A percentile compares a stretch with the other conserved stretches of the same genome.
These are phyloP conservation scores for Cotesia congregata DNA, from an alignment of 2,888 invertebrate species.

Conservation along the genomic window DNA sequence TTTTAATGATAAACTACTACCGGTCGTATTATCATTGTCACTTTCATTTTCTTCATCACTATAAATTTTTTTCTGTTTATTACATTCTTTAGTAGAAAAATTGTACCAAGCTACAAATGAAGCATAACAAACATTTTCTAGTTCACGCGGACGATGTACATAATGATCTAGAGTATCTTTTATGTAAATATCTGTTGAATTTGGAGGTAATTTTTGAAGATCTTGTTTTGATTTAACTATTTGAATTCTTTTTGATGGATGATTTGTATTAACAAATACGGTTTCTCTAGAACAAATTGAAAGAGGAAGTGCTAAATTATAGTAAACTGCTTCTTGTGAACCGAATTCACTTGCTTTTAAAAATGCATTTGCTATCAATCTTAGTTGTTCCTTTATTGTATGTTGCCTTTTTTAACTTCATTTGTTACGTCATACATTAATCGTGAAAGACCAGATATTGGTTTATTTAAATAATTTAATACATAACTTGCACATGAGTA, in stretches of 20 bases:
- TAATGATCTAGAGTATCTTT: conserved; percentile 27
- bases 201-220: conserved; percentile 22
- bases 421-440: conserved; percentile 41
- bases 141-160: not conserved
- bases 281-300: conserved; percentile 40
- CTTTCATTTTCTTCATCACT: no score
- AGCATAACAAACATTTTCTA: conserved; percentile 3
- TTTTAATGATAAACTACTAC: no score
- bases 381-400: conserved; percentile 46
- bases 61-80: no score
- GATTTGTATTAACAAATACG: conserved; percentile 47
- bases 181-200: conserved; percentile 36
- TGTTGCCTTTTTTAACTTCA: conserved; percentile 45
- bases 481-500: not conserved
- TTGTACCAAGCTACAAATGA: conserved; percentile 2
- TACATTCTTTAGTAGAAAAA: not conserved
- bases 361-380: conserved; percentile 49
- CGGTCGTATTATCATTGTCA: no score
- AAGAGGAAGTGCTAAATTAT: conserved; percentile 47
- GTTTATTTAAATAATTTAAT: conserved; percentile 43
- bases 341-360: conserved; percentile 49
- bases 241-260: conserved; percentile 38
- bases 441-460: conserved; percentile 42
- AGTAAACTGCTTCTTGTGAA: conserved; percentile 52
- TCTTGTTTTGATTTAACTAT: conserved; percentile 41